Percentiles rank a stretch among this genome's conserved stretches.
Evolutionary conservation across 2,113 vertebrate genomes (phyloP).

Genomic region (Calonectris borealis): DNA sequence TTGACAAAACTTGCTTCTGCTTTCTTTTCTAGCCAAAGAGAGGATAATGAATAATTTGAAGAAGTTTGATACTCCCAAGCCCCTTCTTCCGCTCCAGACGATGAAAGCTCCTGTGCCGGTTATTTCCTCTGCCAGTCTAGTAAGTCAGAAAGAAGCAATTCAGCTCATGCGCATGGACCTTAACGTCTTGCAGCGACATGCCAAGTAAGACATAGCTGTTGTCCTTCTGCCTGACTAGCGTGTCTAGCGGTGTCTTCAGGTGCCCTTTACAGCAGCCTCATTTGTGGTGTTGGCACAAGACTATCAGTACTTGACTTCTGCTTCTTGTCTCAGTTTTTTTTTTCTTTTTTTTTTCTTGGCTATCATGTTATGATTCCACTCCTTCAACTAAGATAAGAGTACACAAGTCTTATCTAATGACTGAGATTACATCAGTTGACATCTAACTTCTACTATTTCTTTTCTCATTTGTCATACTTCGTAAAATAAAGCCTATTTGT

Average conservation of each 20-base stretch:
- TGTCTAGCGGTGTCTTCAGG: not conserved
- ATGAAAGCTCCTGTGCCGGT: slow-evolving; percentile 86
- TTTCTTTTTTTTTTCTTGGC: not conserved
- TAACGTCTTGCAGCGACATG: slow-evolving; percentile 83
- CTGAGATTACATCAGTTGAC: not conserved
- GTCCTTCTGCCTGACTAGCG: not conserved
- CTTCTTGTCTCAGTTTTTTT: not conserved
- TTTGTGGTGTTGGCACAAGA: not conserved
- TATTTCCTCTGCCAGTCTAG: slow-evolving; percentile 76
- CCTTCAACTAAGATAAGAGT: not conserved
- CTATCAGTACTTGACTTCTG: not conserved
- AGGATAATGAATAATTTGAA: slow-evolving; percentile 87
- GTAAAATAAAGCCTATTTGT: not conserved
- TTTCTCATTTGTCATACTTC: not conserved
- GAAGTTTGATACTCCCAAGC: slow-evolving; percentile 83
- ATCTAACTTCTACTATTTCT: not conserved
- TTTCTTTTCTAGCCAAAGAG: slow-evolving; percentile 79
- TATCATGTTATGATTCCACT: not conserved
- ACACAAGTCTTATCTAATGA: not conserved
- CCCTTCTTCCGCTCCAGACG: slow-evolving; percentile 73
- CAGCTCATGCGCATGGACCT: slow-evolving; percentile 83
- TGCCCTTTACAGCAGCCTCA: not conserved
- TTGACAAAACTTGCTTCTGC: not conserved
- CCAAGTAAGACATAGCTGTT: slow-evolving; percentile 77
- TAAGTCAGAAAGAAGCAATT: slow-evolving; percentile 78